Conservation (phyloP, 1,140 invertebrate genomes). For the Venturia canescens region DNA sequence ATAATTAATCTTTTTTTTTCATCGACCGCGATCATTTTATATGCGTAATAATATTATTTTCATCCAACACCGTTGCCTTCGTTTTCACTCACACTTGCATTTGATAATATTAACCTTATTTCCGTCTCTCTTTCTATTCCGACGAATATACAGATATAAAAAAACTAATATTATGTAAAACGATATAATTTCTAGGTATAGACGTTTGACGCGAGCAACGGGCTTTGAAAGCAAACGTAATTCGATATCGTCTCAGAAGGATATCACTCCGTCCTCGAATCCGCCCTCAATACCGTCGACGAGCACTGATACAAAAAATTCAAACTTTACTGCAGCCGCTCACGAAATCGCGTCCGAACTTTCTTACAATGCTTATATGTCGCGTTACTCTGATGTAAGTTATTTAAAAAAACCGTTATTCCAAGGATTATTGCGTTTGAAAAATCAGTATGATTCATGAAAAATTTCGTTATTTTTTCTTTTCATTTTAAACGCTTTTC, state of each 20-base stretch:
- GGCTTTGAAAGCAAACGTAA: conserved; percentile 61
- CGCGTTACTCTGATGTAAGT: conserved; percentile 67
- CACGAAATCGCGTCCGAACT: conserved; percentile 64
- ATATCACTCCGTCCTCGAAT: conserved; percentile 57
- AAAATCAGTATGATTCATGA: too few relatives aligned
- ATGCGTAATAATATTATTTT: too few relatives aligned
- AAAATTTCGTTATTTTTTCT: conserved; percentile 1
- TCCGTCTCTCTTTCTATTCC: too few relatives aligned
- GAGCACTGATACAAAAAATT: conserved; percentile 64
- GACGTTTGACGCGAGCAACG: conserved; percentile 69
- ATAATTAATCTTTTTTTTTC: too few relatives aligned
- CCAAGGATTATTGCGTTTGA: too few relatives aligned
- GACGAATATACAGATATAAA: too few relatives aligned
- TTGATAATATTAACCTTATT: too few relatives aligned
- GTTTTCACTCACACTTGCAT: too few relatives aligned
- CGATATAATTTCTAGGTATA: conserved; percentile 66
- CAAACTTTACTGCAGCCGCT: conserved; percentile 51
- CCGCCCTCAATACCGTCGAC: conserved; percentile 51
- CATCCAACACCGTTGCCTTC: too few relatives aligned
- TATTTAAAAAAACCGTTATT: conserved; percentile 22
- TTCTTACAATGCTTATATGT: conserved; percentile 71
- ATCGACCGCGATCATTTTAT: too few relatives aligned
- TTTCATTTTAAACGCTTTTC: too few relatives aligned
- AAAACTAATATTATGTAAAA: conserved; percentile 39
- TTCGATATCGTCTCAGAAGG: conserved; percentile 62